Evolutionary conservation across 2,113 vertebrate genomes (phyloP).

Genomic region (Pomatostomus ruficeps): DNA sequence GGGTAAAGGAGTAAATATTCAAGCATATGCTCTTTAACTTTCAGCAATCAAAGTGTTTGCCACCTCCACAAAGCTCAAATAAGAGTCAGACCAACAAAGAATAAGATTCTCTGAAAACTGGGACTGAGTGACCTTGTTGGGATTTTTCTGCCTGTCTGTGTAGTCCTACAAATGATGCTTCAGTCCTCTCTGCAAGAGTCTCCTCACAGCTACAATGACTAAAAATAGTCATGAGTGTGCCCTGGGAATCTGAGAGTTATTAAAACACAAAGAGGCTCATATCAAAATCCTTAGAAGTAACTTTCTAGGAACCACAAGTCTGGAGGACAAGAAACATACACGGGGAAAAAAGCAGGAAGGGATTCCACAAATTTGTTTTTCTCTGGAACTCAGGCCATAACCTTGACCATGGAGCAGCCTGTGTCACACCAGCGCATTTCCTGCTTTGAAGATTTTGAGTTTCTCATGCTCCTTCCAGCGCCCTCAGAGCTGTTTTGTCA

Average conservation of each 20-base stretch:
- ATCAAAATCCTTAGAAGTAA: neutral
- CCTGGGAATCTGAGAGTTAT: neutral
- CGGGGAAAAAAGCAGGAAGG: neutral
- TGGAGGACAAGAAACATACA: neutral
- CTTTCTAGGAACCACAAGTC: neutral
- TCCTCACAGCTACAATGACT: neutral
- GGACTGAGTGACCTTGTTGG: neutral
- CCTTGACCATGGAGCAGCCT: neutral
- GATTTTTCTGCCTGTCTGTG: neutral
- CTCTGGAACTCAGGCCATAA: neutral
- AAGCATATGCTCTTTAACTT: neutral
- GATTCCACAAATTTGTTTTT: neutral
- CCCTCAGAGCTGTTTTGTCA: neutral
- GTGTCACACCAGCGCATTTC: neutral
- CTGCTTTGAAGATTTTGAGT: neutral
- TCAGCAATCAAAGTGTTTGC: neutral
- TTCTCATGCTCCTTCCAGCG: conserved; percentile 4
- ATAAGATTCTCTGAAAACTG: neutral
- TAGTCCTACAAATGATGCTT: neutral
- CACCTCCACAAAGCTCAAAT: neutral
- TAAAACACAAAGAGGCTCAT: neutral
- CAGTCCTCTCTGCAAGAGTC: neutral
- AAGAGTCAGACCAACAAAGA: neutral
- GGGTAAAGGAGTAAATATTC: neutral
- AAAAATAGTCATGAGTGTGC: neutral